Evolutionary conservation across 2,797 vertebrate genomes (phyloP), one percentile per base, ranked within the genome.

Genomic region (Lacerta agilis): DNA sequence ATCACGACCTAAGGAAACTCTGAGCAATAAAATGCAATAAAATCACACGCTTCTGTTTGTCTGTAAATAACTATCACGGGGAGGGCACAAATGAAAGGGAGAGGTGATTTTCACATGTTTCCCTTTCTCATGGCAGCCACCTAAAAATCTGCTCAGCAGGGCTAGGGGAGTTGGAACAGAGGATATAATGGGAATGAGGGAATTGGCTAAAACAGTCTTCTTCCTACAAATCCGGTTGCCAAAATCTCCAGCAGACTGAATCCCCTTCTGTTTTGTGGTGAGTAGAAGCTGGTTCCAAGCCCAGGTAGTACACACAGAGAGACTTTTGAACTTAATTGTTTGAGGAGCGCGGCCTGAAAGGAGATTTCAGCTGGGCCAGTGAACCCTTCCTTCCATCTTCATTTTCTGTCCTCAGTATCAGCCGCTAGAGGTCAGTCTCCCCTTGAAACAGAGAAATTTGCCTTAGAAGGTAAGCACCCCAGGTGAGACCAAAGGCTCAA

Each of bases 341-440:
- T 55, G 49, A 55, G 49, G 13, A 55, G 13, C 49, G 13, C 49
- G 13, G 49, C 49, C 13, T 0, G 1, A 15, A 49, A 55, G 41
- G 41, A 43, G 49, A 55, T 55, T 55, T 55, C 49, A 55, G 49
- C 49, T 55, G 13, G 13, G 49, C 49, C 49, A 55, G 49, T 55
- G 13, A 55, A 55, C 13, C 49, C 13, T 55, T 15, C 49, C 49
- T 55, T 55, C 49, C 49, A 15, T 4, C 49, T 55, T 55, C 49
- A 55, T 41, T 79, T 66, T 18, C 79, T 86, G 4, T 72, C 90
- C 79, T 87, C 23, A n/a, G 1, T 27, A 15, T 79, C 79, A 66
- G 66, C 67, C 90, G 55, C 33, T 0, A 77, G 89, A 58, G 81
- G 86, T 79, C 67, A 92, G 86, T 69, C 85, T 86, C 38, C 72